Percentiles rank a stretch among this genome's conserved stretches.
Evolutionary conservation across 2,113 vertebrate species (phyloP).

Genomic region (Ceratotherium simum): DNA sequence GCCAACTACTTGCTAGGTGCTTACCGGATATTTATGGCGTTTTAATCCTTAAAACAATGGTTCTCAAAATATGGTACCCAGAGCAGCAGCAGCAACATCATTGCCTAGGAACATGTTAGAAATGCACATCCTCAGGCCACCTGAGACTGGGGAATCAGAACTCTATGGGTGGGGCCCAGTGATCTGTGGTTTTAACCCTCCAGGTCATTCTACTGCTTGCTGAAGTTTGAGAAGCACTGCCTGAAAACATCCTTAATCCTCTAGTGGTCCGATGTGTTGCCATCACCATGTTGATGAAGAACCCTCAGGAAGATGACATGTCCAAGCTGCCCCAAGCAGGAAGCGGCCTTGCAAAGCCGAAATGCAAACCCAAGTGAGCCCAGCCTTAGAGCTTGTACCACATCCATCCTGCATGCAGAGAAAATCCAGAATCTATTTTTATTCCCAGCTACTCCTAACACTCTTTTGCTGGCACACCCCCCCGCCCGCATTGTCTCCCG

Average conservation of each 20-base stretch:
- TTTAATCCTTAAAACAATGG: background rate
- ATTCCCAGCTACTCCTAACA: background rate
- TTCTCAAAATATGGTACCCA: background rate
- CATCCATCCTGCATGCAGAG: too few relatives aligned
- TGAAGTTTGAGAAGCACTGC: background rate
- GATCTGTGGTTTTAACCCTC: background rate
- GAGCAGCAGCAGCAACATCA: background rate
- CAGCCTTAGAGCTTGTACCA: background rate
- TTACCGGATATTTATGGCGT: background rate
- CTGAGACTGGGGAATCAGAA: background rate
- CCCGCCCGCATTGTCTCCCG: background rate
- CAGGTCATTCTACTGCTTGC: background rate
- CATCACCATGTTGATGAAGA: background rate
- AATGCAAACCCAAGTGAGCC: background rate
- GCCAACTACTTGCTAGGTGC: background rate
- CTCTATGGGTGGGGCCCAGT: background rate
- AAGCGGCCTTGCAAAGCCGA: background rate
- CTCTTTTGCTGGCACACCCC: fast-evolving
- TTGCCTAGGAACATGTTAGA: background rate
- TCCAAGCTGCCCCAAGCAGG: background rate
- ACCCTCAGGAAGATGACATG: background rate
- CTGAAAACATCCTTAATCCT: background rate
- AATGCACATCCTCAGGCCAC: background rate
- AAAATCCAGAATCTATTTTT: background rate
- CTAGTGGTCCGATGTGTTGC: background rate